A percentile compares a stretch with the other conserved stretches of the same genome.
These are phyloP conservation scores for Caprella mutica DNA, from an alignment of 2,888 invertebrate genomes.

Conservation along the genomic window DNA sequence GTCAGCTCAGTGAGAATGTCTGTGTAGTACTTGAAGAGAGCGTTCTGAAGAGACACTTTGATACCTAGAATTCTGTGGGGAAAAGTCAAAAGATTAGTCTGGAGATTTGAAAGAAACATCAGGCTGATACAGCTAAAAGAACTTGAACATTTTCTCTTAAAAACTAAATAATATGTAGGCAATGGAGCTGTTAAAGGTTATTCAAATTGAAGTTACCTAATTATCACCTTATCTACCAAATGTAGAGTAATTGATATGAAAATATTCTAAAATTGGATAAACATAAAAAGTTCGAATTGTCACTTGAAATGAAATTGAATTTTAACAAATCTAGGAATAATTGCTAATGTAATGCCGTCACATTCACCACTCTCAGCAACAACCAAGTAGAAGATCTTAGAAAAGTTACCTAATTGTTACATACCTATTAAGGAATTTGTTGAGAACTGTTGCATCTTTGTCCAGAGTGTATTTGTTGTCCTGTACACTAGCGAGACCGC, in stretches of 20 bases:
- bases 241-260: no score
- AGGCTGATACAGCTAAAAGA: not conserved
- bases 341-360: no score
- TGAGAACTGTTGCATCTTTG: conserved; percentile 93
- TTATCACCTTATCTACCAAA: no score
- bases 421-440: conserved; percentile 86
- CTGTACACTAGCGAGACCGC: conserved; percentile 80
- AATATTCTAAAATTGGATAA: no score
- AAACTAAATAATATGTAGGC: not conserved
- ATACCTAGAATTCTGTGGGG: conserved; percentile 69
- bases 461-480: conserved; percentile 63
- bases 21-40: conserved; percentile 92
- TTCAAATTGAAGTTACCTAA: no score
- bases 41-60: conserved; percentile 92
- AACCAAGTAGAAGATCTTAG: no score
- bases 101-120: not conserved
- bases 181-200: no score
- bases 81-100: not conserved
- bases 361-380: not conserved
- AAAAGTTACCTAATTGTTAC: not conserved
- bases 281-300: no score
- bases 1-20: conserved; percentile 87
- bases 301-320: no score
- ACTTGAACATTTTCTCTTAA: not conserved
- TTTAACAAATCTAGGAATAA: no score